A percentile compares a stretch with the other conserved stretches of the same genome.
Evolutionary conservation across 2,113 vertebrate species (phyloP).

Genomic region (Poeciliopsis occidentalis): DNA sequence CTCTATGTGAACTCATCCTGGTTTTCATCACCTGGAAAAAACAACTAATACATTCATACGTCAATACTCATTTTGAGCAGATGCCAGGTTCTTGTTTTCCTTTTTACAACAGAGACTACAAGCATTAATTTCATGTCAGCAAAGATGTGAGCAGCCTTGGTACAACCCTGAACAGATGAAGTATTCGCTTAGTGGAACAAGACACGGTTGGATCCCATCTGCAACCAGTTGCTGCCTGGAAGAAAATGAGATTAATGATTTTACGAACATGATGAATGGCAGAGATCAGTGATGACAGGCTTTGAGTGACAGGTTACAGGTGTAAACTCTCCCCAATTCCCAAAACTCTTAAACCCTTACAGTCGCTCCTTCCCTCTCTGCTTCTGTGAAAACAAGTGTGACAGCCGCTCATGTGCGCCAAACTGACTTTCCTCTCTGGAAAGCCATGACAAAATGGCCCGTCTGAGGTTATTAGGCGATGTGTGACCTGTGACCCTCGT

Average conservation of each 20-base stretch:
- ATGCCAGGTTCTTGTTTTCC: slow-evolving; percentile 8
- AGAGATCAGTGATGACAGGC: slow-evolving; percentile 72
- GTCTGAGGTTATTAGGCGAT: slow-evolving; percentile 67
- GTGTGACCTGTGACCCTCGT: slow-evolving; percentile 67
- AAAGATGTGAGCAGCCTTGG: slow-evolving; percentile 27
- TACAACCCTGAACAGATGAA: slow-evolving; percentile 45
- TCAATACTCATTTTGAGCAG: slow-evolving; percentile 37
- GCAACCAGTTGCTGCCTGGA: slow-evolving; percentile 67
- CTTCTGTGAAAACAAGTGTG: slow-evolving; percentile 40
- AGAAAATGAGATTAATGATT: slow-evolving; percentile 79
- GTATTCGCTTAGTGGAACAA: slow-evolving; percentile 36
- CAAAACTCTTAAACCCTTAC: slow-evolving; percentile 45
- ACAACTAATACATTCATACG: slow-evolving; percentile 45
- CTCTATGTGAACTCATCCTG: slow-evolving; percentile 48
- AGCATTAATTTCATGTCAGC: slow-evolving; percentile 58
- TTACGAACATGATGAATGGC: slow-evolving; percentile 81
- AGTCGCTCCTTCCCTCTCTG: slow-evolving; percentile 38
- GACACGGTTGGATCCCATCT: slow-evolving; percentile 58
- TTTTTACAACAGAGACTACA: slow-evolving; percentile 26
- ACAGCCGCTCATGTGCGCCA: slow-evolving; percentile 51
- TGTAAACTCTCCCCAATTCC: slow-evolving; percentile 58
- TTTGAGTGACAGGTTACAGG: slow-evolving; percentile 83
- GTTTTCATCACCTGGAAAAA: slow-evolving; percentile 65
- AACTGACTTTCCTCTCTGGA: slow-evolving; percentile 50
- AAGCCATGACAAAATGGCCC: slow-evolving; percentile 47